Conservation (phyloP, 2,113 vertebrate genomes). For the Daboia siamensis region DNA sequence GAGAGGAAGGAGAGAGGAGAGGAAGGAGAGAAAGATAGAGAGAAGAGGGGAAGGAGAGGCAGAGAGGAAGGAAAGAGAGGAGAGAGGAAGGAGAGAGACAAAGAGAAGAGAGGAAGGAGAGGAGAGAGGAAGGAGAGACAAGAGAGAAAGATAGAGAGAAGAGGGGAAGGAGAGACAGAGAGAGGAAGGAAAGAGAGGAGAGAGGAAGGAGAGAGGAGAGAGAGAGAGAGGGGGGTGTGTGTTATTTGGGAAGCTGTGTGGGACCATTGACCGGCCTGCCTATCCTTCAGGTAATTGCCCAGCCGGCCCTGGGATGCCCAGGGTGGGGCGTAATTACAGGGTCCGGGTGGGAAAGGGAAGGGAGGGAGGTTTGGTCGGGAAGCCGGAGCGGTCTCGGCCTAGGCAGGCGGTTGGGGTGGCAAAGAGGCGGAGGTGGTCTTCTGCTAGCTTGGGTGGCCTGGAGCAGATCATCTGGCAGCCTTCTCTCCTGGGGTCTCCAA, state of each 20-base stretch:
- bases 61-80: no score
- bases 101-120: no score
- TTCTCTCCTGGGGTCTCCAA: neutral
- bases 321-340: neutral
- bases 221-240: neutral
- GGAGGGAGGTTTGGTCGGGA: rapidly evolving
- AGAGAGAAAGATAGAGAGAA: no score
- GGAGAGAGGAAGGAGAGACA: no score
- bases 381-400: rapidly evolving
- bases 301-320: neutral
- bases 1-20: no score
- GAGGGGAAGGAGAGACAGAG: no score
- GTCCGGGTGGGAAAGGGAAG: rapidly evolving
- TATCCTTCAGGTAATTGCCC: neutral
- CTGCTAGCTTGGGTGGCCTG: neutral
- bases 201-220: neutral
- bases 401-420: rapidly evolving
- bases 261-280: neutral
- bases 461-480: neutral
- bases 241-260: neutral
- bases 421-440: neutral
- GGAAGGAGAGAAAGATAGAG: no score
- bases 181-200: no score
- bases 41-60: no score
- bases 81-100: no score